Evolutionary conservation across 2,888 invertebrate species (phyloP).

Genomic region (Isoperla grammatica): DNA sequence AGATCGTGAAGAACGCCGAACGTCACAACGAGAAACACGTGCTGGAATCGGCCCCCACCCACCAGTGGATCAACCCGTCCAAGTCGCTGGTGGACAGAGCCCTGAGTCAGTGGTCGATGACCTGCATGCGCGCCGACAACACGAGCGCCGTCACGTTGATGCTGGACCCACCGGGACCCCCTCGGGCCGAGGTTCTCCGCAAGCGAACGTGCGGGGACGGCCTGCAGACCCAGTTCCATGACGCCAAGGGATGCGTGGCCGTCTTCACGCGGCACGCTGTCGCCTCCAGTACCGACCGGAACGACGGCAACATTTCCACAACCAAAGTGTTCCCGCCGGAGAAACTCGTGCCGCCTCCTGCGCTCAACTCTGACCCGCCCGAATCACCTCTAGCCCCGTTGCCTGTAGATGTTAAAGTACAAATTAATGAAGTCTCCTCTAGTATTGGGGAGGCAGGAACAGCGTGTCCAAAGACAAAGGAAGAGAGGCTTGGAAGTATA

Average conservation of each 20-base stretch:
- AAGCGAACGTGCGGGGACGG: background rate
- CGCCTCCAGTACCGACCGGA: background rate
- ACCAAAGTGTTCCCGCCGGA: background rate
- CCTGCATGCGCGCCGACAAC: constrained; percentile 90
- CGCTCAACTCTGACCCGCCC: too few relatives aligned
- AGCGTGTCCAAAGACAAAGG: background rate
- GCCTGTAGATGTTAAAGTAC: background rate
- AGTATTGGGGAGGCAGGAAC: background rate
- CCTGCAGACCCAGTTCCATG: background rate
- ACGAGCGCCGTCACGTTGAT: constrained; percentile 90
- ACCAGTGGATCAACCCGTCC: constrained; percentile 79
- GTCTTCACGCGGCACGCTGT: constrained; percentile 21
- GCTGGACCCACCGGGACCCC: constrained; percentile 83
- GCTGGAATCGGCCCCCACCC: background rate
- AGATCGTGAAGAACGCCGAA: constrained; percentile 68
- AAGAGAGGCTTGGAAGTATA: background rate
- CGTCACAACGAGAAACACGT: constrained; percentile 64
- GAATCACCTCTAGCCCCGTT: background rate
- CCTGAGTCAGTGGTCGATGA: constrained; percentile 74
- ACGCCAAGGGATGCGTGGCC: constrained; percentile 19
- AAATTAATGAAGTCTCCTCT: constrained; percentile 21
- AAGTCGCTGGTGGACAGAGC: constrained; percentile 81
- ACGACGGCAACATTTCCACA: background rate
- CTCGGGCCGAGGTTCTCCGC: constrained; percentile 42
- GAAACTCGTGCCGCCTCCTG: too few relatives aligned